phyloP scores from a whole-genome alignment of 2,888 invertebrate genomes.

The Oasisia sp. region DNA sequence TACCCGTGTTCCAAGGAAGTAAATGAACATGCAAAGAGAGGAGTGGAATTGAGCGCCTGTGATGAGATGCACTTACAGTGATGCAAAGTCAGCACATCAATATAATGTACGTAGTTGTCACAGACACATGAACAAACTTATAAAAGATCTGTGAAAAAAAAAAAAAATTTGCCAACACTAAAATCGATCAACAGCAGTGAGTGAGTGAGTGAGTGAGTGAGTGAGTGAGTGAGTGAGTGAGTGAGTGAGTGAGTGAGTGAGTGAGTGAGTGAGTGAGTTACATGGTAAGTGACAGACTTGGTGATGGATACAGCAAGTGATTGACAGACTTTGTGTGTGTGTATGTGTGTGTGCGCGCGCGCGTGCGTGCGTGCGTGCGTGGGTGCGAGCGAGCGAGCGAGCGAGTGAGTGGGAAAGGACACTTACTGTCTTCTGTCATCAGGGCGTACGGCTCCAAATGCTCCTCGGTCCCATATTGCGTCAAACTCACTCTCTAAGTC shows the following conservation, averaged over 20 bases:
- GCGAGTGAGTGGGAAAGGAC: conserved; percentile 24
- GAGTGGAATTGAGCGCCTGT: no score
- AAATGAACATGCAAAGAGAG: no score
- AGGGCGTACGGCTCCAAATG: neutral
- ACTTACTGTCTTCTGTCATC: neutral
- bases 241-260: conserved; percentile 26
- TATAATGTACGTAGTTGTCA: no score
- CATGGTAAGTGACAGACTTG: neutral
- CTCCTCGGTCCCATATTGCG: neutral
- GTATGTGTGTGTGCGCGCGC: conserved; percentile 28
- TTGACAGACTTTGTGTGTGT: conserved; percentile 26
- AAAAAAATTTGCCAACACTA: neutral
- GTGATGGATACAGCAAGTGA: conserved; percentile 27
- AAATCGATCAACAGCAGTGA: neutral
- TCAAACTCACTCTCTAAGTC: conserved; percentile 1
- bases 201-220: conserved; percentile 33
- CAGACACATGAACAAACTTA: no score
- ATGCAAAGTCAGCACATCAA: no score
- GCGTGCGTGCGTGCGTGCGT: conserved; percentile 24
- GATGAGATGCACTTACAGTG: no score
- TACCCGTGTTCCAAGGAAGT: no score
- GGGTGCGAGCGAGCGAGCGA: conserved; percentile 27
- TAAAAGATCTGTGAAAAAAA: no score
- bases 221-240: conserved; percentile 28
- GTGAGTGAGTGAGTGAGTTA: conserved; percentile 25